phyloP scores from a whole-genome alignment of 1,140 invertebrate genomes.

The Riptortus pedestris region DNA sequence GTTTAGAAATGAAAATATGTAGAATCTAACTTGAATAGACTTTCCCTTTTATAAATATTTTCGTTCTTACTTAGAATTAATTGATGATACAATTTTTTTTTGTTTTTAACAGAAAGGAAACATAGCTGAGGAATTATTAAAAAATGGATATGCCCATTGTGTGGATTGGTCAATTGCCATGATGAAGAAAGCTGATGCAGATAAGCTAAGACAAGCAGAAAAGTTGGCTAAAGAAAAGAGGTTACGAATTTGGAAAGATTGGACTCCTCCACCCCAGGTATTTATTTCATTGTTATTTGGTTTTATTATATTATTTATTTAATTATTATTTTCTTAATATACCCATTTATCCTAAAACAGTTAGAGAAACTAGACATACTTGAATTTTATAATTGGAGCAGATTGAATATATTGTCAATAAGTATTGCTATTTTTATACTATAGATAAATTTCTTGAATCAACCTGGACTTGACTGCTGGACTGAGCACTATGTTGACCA shows the following conservation, averaged over 20 bases:
- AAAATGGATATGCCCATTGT: constrained; percentile 87
- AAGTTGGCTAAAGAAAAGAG: constrained; percentile 77
- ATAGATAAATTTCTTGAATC: too few relatives aligned
- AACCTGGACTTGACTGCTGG: too few relatives aligned
- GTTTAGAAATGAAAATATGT: too few relatives aligned
- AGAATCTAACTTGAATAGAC: too few relatives aligned
- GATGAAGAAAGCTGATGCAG: constrained; percentile 61
- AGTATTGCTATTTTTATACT: too few relatives aligned
- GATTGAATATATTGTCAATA: too few relatives aligned
- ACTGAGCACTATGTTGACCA: too few relatives aligned
- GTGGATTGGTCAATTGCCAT: constrained; percentile 95
- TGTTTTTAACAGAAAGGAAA: constrained; percentile 59
- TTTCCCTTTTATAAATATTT: too few relatives aligned
- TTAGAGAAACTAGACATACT: constrained; percentile 8
- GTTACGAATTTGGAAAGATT: constrained; percentile 82
- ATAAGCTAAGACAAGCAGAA: constrained; percentile 76
- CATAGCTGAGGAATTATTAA: constrained; percentile 85
- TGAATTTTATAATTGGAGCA: too few relatives aligned
- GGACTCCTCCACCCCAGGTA: constrained; percentile 39
- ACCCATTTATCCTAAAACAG: neutral
- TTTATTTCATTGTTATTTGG: constrained; percentile 6
- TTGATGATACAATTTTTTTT: too few relatives aligned
- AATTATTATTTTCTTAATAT: neutral
- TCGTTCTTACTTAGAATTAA: too few relatives aligned
- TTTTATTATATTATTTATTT: neutral